Evolutionary conservation across 2,113 vertebrate species (phyloP), one percentile per base, ranked within the genome.

Genomic region (Tretioscincus oriximinensis): DNA sequence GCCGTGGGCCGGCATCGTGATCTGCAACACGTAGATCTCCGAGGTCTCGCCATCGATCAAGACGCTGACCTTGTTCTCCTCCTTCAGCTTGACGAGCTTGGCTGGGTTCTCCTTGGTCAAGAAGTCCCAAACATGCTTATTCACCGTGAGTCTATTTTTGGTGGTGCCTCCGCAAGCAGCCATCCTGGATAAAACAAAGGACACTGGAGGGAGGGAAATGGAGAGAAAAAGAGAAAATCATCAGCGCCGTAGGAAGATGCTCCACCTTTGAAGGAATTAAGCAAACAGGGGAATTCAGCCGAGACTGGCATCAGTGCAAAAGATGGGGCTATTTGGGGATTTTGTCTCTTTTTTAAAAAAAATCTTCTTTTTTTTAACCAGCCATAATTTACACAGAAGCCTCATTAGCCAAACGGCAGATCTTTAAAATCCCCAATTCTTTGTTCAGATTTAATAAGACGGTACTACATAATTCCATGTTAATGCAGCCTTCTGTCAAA

Each of bases 91-190:
- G 66, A 96, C 94, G 93, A 99, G 95, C 91, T 96, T 96, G 87
- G 96, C 95, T 81, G 95, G 96, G 86, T 96, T 96, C 67, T 96
- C 96, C 70, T 96, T 95, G 88, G 95, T 96, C 91, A 98, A 93
- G 94, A 97, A 97, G 93, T 98, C 97, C 97, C 97, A 98, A 85
- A 97, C 96, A 35, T 96, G 96, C 92, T 97, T 97, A 81, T 97
- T 96, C 92, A 98, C 96, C 85, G 97, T 95, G 88, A 98, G 96
- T 91, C 97, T 97, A 92, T 96, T 97, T 93, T 96, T 97, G 92
- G 96, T 96, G 96, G 95, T 94, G 95, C 97, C 93, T 93, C 94
- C 94, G 76, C 94, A 94, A 88, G 92, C 92, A 77, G 94, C 93
- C 94, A 94, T 94, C 92, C 94, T 94, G 93, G 93, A 94, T 90